Evolutionary conservation across 2,797 vertebrate genomes (phyloP).

Genomic region (Pachyuromys duprasi): DNA sequence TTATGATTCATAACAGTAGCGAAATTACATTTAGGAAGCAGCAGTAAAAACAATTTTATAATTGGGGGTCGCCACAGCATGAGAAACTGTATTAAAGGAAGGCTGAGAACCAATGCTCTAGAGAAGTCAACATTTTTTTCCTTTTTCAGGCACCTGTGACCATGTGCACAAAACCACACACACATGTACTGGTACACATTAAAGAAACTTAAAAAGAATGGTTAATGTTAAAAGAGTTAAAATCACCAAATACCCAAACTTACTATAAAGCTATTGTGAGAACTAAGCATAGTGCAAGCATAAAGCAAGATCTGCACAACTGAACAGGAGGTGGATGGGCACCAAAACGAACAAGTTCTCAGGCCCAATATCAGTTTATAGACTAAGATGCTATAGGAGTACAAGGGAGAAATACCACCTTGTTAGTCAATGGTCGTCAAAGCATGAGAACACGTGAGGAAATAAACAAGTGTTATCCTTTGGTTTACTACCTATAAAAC

Average conservation of each 20-base stretch:
- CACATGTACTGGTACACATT: background rate
- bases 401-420: background rate
- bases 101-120: background rate
- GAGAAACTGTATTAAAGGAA: background rate
- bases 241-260: background rate
- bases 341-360: background rate
- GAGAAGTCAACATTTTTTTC: background rate
- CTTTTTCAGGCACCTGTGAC: no score
- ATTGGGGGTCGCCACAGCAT: background rate
- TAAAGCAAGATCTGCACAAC: background rate
- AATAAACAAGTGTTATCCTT: background rate
- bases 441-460: background rate
- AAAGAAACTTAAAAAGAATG: background rate
- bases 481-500: background rate
- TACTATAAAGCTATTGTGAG: conserved; percentile 7
- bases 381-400: background rate
- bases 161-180: background rate
- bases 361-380: background rate
- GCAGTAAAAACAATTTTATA: no score
- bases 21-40: background rate
- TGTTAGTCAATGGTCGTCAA: background rate
- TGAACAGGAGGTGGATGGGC: background rate
- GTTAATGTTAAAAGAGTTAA: conserved; percentile 1
- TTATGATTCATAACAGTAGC: background rate
- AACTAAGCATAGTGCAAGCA: background rate